Conservation (phyloP, 1,140 invertebrate genomes). For the Palaemon carinicauda region DNA sequence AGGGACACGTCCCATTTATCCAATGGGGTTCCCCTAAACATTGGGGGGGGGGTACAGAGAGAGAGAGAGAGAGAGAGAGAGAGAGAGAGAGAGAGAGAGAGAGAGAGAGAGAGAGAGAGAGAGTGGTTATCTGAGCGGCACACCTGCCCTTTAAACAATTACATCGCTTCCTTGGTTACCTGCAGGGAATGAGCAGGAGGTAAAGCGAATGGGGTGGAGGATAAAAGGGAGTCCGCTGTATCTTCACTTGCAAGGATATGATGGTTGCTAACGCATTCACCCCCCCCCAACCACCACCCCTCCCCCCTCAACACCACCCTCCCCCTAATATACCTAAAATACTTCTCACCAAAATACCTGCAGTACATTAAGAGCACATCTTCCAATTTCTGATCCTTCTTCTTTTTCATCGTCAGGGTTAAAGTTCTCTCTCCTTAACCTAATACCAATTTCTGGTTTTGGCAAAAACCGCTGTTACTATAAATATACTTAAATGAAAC, state of each 20-base stretch:
- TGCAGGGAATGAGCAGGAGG: not conserved
- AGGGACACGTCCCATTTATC: too few relatives aligned
- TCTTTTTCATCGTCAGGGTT: too few relatives aligned
- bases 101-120: not conserved
- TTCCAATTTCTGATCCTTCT: too few relatives aligned
- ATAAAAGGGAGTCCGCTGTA: not conserved
- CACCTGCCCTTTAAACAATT: not conserved
- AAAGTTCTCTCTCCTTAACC: too few relatives aligned
- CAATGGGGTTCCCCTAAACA: not conserved
- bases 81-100: not conserved
- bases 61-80: not conserved
- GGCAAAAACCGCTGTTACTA: too few relatives aligned
- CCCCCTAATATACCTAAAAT: too few relatives aligned
- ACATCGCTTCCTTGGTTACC: not conserved
- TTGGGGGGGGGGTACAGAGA: not conserved
- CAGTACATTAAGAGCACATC: too few relatives aligned
- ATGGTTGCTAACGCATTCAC: not conserved
- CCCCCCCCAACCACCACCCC: too few relatives aligned
- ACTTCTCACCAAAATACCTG: too few relatives aligned
- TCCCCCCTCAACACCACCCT: too few relatives aligned
- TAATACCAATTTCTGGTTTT: too few relatives aligned
- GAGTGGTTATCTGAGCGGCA: not conserved
- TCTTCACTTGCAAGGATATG: not conserved
- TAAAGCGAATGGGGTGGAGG: not conserved
- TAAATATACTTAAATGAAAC: too few relatives aligned